Percentiles rank a stretch among this genome's conserved stretches.
These are phyloP conservation scores for Podocnemis expansa DNA, from an alignment of 2,113 vertebrate species.

Conservation along the genomic window DNA sequence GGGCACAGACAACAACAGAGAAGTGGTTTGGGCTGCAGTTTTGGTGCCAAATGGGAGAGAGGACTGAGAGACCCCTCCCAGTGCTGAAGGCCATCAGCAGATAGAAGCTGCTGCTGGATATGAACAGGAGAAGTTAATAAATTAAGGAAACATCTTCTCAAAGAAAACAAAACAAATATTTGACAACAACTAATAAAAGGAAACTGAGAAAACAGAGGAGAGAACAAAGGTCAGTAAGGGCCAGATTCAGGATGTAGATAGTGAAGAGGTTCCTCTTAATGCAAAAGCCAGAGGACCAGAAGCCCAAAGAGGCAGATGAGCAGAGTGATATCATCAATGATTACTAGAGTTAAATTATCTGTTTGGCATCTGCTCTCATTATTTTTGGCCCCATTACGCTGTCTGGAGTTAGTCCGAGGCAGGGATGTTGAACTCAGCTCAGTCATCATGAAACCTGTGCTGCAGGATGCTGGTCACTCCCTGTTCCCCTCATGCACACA, in stretches of 20 bases:
- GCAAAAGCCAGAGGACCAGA: conserved; percentile 62
- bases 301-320: conserved; percentile 61
- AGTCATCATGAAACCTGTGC: conserved; percentile 54
- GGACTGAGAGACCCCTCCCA: conserved; percentile 48
- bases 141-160: not conserved
- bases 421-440: not conserved
- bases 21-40: conserved; percentile 42
- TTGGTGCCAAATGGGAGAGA: conserved; percentile 61
- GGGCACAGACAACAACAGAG: conserved; percentile 39
- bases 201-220: conserved; percentile 55
- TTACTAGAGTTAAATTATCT: not conserved
- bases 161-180: not conserved
- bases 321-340: conserved; percentile 19
- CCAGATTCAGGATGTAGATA: conserved; percentile 71
- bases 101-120: conserved; percentile 43
- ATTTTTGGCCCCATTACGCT: not conserved
- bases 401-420: not conserved
- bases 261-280: conserved; percentile 70
- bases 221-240: conserved; percentile 43
- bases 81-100: conserved; percentile 54
- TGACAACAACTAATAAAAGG: not conserved
- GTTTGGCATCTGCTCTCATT: not conserved
- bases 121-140: not conserved
- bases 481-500: not conserved
- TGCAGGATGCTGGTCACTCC: not conserved